These are phyloP conservation scores for Eublepharis macularius DNA, from an alignment of 2,113 vertebrate species.

Conservation along the genomic window DNA sequence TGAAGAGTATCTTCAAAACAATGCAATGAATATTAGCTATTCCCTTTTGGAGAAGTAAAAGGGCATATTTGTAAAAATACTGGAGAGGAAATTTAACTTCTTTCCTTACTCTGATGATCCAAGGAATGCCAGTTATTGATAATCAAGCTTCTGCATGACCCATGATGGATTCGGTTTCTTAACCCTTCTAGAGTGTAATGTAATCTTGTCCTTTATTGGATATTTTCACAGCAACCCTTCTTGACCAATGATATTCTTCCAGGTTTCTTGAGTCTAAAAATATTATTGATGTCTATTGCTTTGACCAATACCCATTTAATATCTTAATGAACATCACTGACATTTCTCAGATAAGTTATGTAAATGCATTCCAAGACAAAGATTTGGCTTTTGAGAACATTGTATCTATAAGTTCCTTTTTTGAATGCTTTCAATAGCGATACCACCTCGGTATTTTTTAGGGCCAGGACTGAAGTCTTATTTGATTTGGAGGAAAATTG, in stretches of 20 bases:
- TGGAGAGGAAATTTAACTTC: too few species aligned
- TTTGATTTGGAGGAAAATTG: slow-evolving; percentile 65
- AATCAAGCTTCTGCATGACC: too few species aligned
- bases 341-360: slow-evolving; percentile 50
- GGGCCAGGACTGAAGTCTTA: slow-evolving; percentile 59
- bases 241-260: background rate
- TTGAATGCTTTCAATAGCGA: slow-evolving; percentile 37
- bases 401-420: slow-evolving; percentile 41
- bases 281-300: background rate
- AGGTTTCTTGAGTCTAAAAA: background rate
- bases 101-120: too few species aligned
- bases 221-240: background rate
- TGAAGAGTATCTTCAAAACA: too few species aligned
- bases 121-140: too few species aligned
- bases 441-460: slow-evolving; percentile 28
- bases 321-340: background rate
- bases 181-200: too few species aligned
- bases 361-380: slow-evolving; percentile 51
- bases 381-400: slow-evolving; percentile 42
- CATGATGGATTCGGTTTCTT: too few species aligned
- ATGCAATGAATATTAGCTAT: too few species aligned
- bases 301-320: background rate
- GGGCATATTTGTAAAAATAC: too few species aligned
- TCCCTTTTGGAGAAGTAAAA: too few species aligned
- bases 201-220: background rate